phyloP scores from a whole-genome alignment of 2,113 vertebrate genomes.

The Genyomyrus donnyi region DNA sequence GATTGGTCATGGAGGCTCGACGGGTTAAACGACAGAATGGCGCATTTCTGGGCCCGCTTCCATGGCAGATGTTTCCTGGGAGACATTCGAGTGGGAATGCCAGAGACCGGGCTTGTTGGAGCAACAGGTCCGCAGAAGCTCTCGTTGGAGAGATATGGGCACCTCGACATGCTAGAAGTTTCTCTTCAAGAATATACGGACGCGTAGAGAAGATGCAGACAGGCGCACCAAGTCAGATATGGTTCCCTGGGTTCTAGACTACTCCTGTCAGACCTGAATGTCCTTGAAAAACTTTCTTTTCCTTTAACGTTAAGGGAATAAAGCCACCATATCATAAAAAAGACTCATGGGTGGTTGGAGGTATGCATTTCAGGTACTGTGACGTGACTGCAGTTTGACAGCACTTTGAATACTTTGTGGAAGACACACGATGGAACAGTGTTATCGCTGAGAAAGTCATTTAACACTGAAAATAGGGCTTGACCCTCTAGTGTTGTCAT shows the following conservation, averaged over 20 bases:
- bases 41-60: slow-evolving; percentile 22
- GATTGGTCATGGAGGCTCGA: slow-evolving; percentile 46
- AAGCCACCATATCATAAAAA: not conserved
- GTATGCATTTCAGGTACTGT: not conserved
- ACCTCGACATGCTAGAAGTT: not conserved
- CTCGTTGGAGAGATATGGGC: not conserved
- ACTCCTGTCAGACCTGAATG: not conserved
- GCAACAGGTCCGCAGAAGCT: slow-evolving; percentile 10
- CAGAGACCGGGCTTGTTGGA: not conserved
- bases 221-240: not conserved
- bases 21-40: slow-evolving; percentile 41
- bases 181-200: not conserved
- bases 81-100: slow-evolving; percentile 22
- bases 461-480: not conserved
- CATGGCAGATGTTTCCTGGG: slow-evolving; percentile 38
- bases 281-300: not conserved
- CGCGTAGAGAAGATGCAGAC: not conserved
- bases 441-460: not conserved
- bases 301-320: not conserved
- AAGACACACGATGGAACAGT: not conserved
- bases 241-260: not conserved
- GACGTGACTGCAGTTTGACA: not conserved
- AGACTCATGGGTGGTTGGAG: not conserved
- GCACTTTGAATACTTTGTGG: not conserved
- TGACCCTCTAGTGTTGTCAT: not conserved